Evolutionary conservation across 2,888 invertebrate species (phyloP).

Genomic region (Electrophaes corylata): DNA sequence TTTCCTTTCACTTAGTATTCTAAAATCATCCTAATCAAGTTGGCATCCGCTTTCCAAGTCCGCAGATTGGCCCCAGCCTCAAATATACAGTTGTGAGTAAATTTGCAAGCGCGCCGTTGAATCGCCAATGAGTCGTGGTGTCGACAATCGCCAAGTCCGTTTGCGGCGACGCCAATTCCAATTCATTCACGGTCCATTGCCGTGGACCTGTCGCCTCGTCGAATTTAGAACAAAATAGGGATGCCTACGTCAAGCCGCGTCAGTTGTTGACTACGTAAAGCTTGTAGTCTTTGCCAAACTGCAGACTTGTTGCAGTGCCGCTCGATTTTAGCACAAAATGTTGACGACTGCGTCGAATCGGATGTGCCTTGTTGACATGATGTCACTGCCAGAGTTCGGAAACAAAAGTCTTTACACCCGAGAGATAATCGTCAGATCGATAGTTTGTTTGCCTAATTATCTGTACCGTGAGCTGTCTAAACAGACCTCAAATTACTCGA

Average conservation of each 20-base stretch:
- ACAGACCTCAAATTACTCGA: too few species aligned
- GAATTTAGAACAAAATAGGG: constrained; percentile 60
- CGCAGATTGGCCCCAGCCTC: constrained; percentile 51
- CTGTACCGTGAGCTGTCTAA: too few species aligned
- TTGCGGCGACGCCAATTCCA: constrained; percentile 76
- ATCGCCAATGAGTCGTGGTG: constrained; percentile 69
- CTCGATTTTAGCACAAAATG: constrained; percentile 1
- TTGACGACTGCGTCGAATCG: background rate
- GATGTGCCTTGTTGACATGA: constrained; percentile 11
- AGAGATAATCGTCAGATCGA: too few species aligned
- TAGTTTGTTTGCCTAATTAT: too few species aligned
- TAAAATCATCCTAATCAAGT: constrained; percentile 28
- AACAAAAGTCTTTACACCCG: background rate
- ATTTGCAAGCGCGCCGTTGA: constrained; percentile 53
- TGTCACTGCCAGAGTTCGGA: background rate
- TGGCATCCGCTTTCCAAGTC: constrained; percentile 35
- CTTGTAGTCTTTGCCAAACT: constrained; percentile 13
- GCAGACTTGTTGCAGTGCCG: constrained; percentile 12
- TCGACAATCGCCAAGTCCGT: constrained; percentile 76
- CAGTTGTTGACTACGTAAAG: constrained; percentile 15
- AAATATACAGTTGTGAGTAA: constrained; percentile 64
- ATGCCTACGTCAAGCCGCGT: constrained; percentile 31
- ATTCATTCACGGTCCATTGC: constrained; percentile 58
- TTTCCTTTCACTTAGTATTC: constrained; percentile 15
- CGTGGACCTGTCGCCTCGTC: constrained; percentile 46